Percentiles rank a stretch among this genome's conserved stretches.
These are phyloP conservation scores for Ciconia boyciana DNA, from an alignment of 2,113 vertebrate genomes.

Conservation along the genomic window DNA sequence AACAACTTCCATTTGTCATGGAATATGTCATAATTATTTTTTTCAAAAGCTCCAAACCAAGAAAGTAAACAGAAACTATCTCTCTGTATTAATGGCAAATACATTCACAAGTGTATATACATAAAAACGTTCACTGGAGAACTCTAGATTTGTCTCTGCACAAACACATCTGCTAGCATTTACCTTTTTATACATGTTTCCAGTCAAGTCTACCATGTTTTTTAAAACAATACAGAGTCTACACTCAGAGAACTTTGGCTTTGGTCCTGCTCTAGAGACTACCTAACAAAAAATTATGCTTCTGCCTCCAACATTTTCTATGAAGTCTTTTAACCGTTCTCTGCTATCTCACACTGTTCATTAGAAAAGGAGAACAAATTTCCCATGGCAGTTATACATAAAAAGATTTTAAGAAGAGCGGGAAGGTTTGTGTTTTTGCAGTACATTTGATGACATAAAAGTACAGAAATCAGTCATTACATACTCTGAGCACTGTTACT, in stretches of 20 bases:
- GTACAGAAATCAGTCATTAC: background rate
- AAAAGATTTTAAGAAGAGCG: background rate
- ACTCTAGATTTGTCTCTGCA: background rate
- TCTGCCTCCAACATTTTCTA: background rate
- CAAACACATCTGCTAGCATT: background rate
- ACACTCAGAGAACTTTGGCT: background rate
- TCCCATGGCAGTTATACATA: background rate
- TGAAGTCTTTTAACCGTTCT: background rate
- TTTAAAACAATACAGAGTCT: background rate
- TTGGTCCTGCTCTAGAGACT: background rate
- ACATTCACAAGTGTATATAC: background rate
- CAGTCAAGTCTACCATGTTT: background rate
- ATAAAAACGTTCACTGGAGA: background rate
- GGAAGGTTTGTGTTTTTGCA: background rate
- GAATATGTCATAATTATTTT: background rate
- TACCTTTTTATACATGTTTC: background rate
- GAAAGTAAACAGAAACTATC: background rate
- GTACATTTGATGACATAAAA: background rate
- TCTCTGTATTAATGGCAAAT: background rate
- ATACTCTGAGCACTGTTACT: background rate
- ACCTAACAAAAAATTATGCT: background rate
- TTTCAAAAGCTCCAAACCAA: background rate
- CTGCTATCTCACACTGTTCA: background rate
- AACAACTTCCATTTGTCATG: background rate
- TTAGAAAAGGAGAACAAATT: background rate